These are phyloP conservation scores for Acanthopagrus latus DNA, from an alignment of 2,797 vertebrate genomes.

Conservation along the genomic window DNA sequence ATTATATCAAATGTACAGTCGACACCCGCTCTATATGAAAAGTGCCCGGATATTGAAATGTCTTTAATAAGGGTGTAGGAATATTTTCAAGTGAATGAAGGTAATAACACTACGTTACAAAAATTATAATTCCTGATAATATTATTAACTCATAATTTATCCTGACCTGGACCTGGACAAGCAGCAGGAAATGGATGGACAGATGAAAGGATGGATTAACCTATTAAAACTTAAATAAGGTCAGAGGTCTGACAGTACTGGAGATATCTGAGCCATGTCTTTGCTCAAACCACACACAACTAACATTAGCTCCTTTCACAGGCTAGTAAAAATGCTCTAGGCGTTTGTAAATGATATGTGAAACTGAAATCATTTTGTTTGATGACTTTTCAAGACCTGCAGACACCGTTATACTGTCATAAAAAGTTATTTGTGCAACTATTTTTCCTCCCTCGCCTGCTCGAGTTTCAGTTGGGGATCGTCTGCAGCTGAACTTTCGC, in stretches of 20 bases:
- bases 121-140: background rate
- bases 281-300: background rate
- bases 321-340: background rate
- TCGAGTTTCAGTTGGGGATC: background rate
- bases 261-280: background rate
- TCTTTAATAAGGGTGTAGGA: background rate
- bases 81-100: background rate
- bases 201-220: background rate
- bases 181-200: background rate
- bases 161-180: background rate
- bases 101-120: background rate
- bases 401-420: background rate
- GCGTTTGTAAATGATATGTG: background rate
- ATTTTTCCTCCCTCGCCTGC: constrained; percentile 1
- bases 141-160: background rate
- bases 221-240: background rate
- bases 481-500: constrained; percentile 1
- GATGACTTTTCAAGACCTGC: background rate
- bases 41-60: too few species aligned
- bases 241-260: background rate
- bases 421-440: background rate
- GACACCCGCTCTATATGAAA: too few species aligned
- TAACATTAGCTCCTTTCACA: background rate
- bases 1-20: too few species aligned
- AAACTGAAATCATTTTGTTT: background rate